Evolutionary conservation across 2,888 invertebrate genomes (phyloP).

Genomic region (Apoda limacodes): DNA sequence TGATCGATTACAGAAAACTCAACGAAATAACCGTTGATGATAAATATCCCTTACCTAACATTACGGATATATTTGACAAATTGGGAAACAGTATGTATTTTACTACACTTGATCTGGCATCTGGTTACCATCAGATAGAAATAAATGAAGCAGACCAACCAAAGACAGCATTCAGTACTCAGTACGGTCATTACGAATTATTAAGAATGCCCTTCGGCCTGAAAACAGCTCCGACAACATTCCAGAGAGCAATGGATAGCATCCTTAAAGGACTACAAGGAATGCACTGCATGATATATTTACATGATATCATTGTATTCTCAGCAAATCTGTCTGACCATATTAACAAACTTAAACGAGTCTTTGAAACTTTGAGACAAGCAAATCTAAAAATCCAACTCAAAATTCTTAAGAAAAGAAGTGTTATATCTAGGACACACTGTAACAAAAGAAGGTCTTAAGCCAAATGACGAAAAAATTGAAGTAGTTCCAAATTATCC

Average conservation of each 20-base stretch:
- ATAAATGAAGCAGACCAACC: constrained; percentile 4
- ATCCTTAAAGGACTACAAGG: constrained; percentile 20
- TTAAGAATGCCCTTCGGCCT: constrained; percentile 21
- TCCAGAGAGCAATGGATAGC: constrained; percentile 24
- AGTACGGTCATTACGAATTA: constrained; percentile 18
- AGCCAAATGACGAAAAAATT: constrained; percentile 26
- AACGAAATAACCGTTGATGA: constrained; percentile 17
- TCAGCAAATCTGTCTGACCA: constrained; percentile 19
- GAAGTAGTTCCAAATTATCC: constrained; percentile 19
- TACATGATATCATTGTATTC: constrained; percentile 23
- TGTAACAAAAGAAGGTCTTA: constrained; percentile 25
- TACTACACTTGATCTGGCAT: constrained; percentile 19
- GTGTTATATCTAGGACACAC: constrained; percentile 28
- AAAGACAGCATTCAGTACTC: constrained; percentile 19
- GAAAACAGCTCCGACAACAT: constrained; percentile 22
- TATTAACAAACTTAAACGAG: constrained; percentile 15
- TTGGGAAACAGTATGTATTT: constrained; percentile 18
- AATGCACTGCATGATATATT: constrained; percentile 19
- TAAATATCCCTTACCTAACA: constrained; percentile 13
- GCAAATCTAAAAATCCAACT: constrained; percentile 19
- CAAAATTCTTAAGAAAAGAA: constrained; percentile 23
- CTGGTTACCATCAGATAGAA: constrained; percentile 9
- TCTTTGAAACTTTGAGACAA: constrained; percentile 19
- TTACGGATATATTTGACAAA: constrained; percentile 18
- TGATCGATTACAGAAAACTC: constrained; percentile 13